Percentiles rank a stretch among this genome's conserved stretches.
phyloP scores from a whole-genome alignment of 2,888 invertebrate genomes.

The Philaethria dido region DNA sequence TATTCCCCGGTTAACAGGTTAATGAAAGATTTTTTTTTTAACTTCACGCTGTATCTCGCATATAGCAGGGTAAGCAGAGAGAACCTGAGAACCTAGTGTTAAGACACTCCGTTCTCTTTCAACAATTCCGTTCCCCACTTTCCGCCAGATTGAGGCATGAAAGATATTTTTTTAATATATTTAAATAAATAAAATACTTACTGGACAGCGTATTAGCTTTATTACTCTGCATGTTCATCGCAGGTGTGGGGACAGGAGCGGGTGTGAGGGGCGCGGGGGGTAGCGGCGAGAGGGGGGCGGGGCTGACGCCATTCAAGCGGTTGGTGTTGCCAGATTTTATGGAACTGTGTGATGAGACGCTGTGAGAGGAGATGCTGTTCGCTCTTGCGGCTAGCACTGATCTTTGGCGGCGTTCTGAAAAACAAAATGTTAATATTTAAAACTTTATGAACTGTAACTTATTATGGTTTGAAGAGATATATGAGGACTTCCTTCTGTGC shows the following conservation, averaged over 20 bases:
- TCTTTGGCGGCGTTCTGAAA: conserved; percentile 67
- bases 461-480: too few species aligned
- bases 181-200: conserved; percentile 29
- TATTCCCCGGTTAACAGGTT: too few species aligned
- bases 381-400: conserved; percentile 59
- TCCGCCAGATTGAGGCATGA: too few species aligned
- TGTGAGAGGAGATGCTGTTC: conserved; percentile 54
- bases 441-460: too few species aligned
- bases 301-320: conserved; percentile 58
- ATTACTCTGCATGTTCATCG: conserved; percentile 48
- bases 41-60: too few species aligned
- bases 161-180: not conserved
- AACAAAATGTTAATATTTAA: not conserved
- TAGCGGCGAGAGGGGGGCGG: conserved; percentile 51
- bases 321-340: conserved; percentile 32
- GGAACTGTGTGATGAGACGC: conserved; percentile 47
- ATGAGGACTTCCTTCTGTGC: too few species aligned
- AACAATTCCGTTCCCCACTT: too few species aligned
- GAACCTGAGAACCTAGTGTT: too few species aligned
- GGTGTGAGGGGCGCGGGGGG: conserved; percentile 47
- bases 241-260: conserved; percentile 49
- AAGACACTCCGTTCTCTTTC: too few species aligned
- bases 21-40: too few species aligned
- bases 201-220: conserved; percentile 51
- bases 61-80: too few species aligned